These are phyloP conservation scores for Falco columbarius DNA, from an alignment of 2,797 vertebrate species.

Conservation along the genomic window DNA sequence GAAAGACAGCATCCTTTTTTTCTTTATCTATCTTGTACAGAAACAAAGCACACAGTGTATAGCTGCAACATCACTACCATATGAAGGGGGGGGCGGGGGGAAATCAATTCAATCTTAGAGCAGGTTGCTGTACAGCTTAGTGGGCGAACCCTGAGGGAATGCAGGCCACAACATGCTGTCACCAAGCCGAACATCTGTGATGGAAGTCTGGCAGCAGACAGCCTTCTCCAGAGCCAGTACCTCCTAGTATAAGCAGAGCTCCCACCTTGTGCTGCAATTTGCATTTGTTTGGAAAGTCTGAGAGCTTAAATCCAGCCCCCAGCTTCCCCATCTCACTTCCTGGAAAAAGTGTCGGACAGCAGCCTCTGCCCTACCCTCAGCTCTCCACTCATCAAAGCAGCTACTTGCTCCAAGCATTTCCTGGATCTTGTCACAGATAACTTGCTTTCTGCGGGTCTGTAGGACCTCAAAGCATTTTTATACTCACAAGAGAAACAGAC, in stretches of 20 bases:
- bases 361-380: not conserved
- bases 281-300: not conserved
- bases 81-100: not conserved
- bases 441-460: not conserved
- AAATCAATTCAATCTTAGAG: not conserved
- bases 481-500: not conserved
- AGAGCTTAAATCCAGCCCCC: conserved; percentile 16
- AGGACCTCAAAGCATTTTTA: not conserved
- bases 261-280: not conserved
- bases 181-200: conserved; percentile 23
- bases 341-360: not conserved
- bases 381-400: not conserved
- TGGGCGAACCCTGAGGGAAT: not conserved
- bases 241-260: not conserved
- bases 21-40: not conserved
- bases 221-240: not conserved
- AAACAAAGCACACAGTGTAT: not conserved
- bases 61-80: not conserved
- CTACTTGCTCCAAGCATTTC: not conserved
- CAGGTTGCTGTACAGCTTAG: conserved; percentile 4
- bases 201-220: conserved; percentile 43
- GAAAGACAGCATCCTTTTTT: not conserved
- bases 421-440: not conserved
- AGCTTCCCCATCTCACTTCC: not conserved
- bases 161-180: conserved; percentile 3